Percentiles rank a stretch among this genome's conserved stretches.
phyloP scores from a whole-genome alignment of 1,140 invertebrate genomes.

The Scaptodrosophila lebanonensis region DNA sequence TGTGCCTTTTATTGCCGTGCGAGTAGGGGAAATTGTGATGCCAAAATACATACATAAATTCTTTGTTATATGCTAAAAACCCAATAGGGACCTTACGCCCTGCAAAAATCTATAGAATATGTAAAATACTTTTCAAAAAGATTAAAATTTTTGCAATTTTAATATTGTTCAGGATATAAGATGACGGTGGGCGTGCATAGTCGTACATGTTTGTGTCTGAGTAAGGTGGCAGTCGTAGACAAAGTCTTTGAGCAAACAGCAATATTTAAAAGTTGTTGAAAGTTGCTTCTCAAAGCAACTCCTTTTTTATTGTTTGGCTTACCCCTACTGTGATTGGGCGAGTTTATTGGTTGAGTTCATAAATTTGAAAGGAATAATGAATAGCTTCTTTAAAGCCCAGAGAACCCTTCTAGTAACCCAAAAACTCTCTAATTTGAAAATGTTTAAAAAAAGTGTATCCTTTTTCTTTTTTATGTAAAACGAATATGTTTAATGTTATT shows the following conservation, averaged over 20 bases:
- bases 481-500: too few species aligned
- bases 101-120: slow-evolving; percentile 66
- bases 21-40: slow-evolving; percentile 62
- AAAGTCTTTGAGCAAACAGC: slow-evolving; percentile 66
- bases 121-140: slow-evolving; percentile 65
- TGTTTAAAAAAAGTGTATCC: too few species aligned
- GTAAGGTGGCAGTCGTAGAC: slow-evolving; percentile 23
- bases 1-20: slow-evolving; percentile 66
- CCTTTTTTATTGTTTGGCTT: slow-evolving; percentile 26
- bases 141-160: slow-evolving; percentile 74
- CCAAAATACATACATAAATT: slow-evolving; percentile 72
- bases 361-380: too few species aligned
- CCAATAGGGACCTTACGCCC: slow-evolving; percentile 67
- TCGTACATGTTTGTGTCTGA: too few species aligned
- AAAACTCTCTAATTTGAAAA: too few species aligned
- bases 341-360: too few species aligned
- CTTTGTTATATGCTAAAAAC: slow-evolving; percentile 45
- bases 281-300: not conserved
- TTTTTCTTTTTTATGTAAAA: too few species aligned
- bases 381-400: too few species aligned
- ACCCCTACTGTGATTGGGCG: slow-evolving; percentile 35
- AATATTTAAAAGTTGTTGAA: slow-evolving; percentile 48
- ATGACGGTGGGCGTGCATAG: too few species aligned
- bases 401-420: too few species aligned
- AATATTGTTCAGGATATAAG: slow-evolving; percentile 56